These are phyloP conservation scores for Callocephalon fimbriatum DNA, from an alignment of 2,113 vertebrate species.

Conservation along the genomic window DNA sequence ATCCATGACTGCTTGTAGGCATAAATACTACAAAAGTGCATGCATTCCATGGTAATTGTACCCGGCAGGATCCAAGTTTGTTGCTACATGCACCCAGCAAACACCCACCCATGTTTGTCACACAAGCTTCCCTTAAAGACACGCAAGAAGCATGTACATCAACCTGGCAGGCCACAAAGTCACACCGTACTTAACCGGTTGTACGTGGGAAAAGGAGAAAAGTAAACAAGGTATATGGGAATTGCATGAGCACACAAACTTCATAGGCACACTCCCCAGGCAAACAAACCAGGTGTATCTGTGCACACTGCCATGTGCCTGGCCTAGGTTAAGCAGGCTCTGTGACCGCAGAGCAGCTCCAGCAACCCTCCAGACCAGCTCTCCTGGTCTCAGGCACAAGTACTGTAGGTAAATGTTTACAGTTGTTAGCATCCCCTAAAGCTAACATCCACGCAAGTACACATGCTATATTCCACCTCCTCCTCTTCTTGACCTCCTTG, in stretches of 20 bases:
- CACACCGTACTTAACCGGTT: not conserved
- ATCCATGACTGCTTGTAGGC: not conserved
- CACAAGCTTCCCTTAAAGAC: not conserved
- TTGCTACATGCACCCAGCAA: not conserved
- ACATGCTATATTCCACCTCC: not conserved
- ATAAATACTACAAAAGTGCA: not conserved
- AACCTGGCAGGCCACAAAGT: not conserved
- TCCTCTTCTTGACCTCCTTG: not conserved
- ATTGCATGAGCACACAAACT: not conserved
- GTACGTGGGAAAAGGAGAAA: not conserved
- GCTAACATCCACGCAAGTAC: not conserved
- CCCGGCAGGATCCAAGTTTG: fast-evolving
- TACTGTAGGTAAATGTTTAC: not conserved
- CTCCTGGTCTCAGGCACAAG: not conserved
- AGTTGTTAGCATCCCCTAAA: not conserved
- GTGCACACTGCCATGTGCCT: not conserved
- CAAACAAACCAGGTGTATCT: fast-evolving
- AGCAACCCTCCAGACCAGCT: not conserved
- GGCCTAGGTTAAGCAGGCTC: not conserved
- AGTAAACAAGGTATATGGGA: not conserved
- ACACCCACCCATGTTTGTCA: not conserved
- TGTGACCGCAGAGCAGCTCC: not conserved
- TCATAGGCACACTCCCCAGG: not conserved
- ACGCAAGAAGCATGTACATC: not conserved
- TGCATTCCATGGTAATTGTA: fast-evolving